Evolutionary conservation across 2,888 invertebrate species (phyloP).

Genomic region (Mystacides longicornis): DNA sequence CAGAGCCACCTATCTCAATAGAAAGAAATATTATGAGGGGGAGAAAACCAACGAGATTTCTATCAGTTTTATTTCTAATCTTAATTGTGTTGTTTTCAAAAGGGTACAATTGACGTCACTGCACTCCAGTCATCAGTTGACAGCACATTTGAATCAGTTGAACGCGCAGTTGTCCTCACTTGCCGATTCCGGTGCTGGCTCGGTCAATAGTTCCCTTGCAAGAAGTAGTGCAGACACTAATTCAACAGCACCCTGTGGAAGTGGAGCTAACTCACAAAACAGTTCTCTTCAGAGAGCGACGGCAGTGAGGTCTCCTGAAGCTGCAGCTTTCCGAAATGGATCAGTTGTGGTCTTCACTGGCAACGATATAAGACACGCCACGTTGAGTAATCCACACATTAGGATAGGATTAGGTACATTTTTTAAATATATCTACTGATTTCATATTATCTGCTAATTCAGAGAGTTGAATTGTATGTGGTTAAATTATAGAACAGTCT

Average conservation of each 20-base stretch:
- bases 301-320: constrained; percentile 6
- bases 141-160: constrained; percentile 22
- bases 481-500: too few relatives aligned
- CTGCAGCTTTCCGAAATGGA: constrained; percentile 14
- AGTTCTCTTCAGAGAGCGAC: constrained; percentile 20
- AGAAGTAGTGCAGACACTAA: constrained; percentile 22
- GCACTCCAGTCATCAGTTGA: constrained; percentile 26
- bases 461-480: too few relatives aligned
- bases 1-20: too few relatives aligned
- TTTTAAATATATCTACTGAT: neutral
- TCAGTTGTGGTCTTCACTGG: constrained; percentile 27
- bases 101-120: constrained; percentile 25
- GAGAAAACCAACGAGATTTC: too few relatives aligned
- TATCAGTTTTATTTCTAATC: too few relatives aligned
- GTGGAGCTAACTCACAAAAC: constrained; percentile 18
- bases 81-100: too few relatives aligned
- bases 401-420: constrained; percentile 52
- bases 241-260: constrained; percentile 20
- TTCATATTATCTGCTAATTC: too few relatives aligned
- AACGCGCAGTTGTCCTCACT: constrained; percentile 25
- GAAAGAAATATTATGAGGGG: too few relatives aligned
- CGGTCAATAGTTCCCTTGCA: constrained; percentile 21
- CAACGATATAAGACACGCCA: constrained; percentile 75
- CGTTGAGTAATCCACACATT: constrained; percentile 83
- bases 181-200: constrained; percentile 16